phyloP scores from a whole-genome alignment of 2,888 invertebrate genomes.

The Drosophila prolongata region DNA sequence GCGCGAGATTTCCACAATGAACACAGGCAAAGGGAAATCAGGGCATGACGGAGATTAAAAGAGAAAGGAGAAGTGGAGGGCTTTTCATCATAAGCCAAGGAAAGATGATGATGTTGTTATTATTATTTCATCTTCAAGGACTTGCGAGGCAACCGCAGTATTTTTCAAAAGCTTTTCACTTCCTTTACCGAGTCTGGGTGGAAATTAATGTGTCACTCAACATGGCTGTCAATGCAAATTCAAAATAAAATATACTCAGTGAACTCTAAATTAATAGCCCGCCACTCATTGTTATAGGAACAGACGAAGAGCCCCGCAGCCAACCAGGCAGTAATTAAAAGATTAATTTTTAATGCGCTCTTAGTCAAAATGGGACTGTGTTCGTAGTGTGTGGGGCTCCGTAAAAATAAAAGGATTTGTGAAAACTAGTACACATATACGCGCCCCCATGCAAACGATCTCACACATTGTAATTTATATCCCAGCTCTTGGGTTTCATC shows the following conservation, averaged over 20 bases:
- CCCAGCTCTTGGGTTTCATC: slow-evolving; percentile 49
- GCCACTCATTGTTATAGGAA: slow-evolving; percentile 8
- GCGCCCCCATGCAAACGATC: slow-evolving; percentile 16
- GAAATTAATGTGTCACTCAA: slow-evolving; percentile 10
- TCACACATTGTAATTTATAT: slow-evolving; percentile 64
- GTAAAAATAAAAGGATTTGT: slow-evolving; percentile 57
- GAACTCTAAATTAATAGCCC: slow-evolving; percentile 36
- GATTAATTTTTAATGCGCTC: slow-evolving; percentile 76
- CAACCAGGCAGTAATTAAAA: slow-evolving; percentile 66
- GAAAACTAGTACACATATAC: slow-evolving; percentile 24
- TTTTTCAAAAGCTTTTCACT: no score
- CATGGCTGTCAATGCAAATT: slow-evolving; percentile 7
- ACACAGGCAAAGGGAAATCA: slow-evolving; percentile 2
- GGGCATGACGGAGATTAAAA: slow-evolving; percentile 15
- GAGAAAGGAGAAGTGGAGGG: neutral
- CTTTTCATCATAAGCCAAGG: neutral
- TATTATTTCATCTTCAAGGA: slow-evolving; percentile 7
- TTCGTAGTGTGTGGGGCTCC: slow-evolving; percentile 10
- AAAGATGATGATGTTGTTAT: slow-evolving; percentile 15
- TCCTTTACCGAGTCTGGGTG: neutral
- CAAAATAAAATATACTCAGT: slow-evolving; percentile 1
- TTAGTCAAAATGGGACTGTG: slow-evolving; percentile 51
- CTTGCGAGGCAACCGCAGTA: neutral
- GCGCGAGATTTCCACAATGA: slow-evolving; percentile 4
- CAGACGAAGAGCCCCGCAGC: slow-evolving; percentile 1